These are phyloP conservation scores for Thereva nobilitata DNA, from an alignment of 2,888 invertebrate genomes.

Conservation along the genomic window DNA sequence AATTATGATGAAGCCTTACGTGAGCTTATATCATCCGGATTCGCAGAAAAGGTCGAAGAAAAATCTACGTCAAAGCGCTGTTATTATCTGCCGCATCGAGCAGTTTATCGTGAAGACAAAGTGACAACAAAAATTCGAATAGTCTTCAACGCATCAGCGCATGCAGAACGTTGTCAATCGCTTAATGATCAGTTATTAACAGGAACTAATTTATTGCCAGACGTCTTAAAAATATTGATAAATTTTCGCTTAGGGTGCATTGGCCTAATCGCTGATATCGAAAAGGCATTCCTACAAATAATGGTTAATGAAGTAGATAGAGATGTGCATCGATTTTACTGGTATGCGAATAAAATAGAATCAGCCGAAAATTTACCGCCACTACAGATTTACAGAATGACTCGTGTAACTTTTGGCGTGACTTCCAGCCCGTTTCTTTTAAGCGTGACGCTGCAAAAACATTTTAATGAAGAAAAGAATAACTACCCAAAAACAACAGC, in stretches of 20 bases:
- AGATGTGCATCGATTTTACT: slow-evolving; percentile 43
- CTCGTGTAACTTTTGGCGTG: slow-evolving; percentile 26
- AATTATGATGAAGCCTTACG: slow-evolving; percentile 33
- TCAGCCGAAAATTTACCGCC: slow-evolving; percentile 25
- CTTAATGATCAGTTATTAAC: slow-evolving; percentile 44
- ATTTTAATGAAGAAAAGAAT: neutral
- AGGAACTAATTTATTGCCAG: slow-evolving; percentile 44
- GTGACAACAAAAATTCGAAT: slow-evolving; percentile 37
- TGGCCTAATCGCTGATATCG: slow-evolving; percentile 44
- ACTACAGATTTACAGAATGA: slow-evolving; percentile 34
- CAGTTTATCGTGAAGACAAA: slow-evolving; percentile 35
- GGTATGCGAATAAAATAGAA: slow-evolving; percentile 35
- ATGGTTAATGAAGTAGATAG: slow-evolving; percentile 36
- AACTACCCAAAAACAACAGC: slow-evolving; percentile 11
- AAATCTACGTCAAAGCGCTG: neutral
- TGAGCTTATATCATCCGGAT: slow-evolving; percentile 27
- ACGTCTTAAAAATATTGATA: slow-evolving; percentile 40
- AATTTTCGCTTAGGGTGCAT: slow-evolving; percentile 35
- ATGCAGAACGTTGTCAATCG: slow-evolving; percentile 38
- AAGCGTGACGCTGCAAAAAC: neutral
- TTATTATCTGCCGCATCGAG: slow-evolving; percentile 37
- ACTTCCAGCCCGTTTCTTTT: slow-evolving; percentile 6
- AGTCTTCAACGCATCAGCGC: slow-evolving; percentile 37
- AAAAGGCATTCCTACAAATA: slow-evolving; percentile 37
- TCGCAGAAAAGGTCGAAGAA: slow-evolving; percentile 18